Evolutionary conservation across 2,113 vertebrate genomes (phyloP).

Genomic region (Fregetta grallaria): DNA sequence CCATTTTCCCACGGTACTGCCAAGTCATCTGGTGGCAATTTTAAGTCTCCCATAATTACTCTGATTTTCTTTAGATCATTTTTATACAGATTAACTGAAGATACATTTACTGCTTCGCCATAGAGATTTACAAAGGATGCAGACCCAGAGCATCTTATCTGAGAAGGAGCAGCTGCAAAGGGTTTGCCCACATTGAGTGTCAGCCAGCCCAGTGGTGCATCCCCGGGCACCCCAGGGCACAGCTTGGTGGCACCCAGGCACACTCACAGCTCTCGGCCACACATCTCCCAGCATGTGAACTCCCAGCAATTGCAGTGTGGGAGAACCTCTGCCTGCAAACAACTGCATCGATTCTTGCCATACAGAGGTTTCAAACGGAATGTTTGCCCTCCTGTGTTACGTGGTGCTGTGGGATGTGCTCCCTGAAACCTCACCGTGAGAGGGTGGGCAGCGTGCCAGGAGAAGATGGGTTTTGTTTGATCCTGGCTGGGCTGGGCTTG

Average conservation of each 20-base stretch:
- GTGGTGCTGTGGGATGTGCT: neutral
- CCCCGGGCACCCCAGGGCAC: neutral
- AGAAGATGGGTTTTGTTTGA: neutral
- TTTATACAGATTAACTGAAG: neutral
- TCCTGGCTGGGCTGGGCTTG: neutral
- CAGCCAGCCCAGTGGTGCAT: neutral
- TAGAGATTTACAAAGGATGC: neutral
- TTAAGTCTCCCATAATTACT: neutral
- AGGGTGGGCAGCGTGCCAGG: fast-evolving
- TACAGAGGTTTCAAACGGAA: neutral
- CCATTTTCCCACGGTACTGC: neutral
- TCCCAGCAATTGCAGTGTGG: neutral
- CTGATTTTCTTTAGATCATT: neutral
- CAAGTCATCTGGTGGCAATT: slow-evolving; percentile 10
- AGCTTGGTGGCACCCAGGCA: neutral
- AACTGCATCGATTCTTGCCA: neutral
- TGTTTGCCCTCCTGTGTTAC: neutral
- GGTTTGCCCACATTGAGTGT: neutral
- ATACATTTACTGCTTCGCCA: neutral
- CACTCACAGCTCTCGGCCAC: neutral
- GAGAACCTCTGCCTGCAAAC: neutral
- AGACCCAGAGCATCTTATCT: neutral
- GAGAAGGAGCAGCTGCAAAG: neutral
- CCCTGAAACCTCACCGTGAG: neutral
- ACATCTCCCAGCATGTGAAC: neutral